These are phyloP conservation scores for Deilephila porcellus DNA, from an alignment of 2,888 invertebrate genomes.

Conservation along the genomic window DNA sequence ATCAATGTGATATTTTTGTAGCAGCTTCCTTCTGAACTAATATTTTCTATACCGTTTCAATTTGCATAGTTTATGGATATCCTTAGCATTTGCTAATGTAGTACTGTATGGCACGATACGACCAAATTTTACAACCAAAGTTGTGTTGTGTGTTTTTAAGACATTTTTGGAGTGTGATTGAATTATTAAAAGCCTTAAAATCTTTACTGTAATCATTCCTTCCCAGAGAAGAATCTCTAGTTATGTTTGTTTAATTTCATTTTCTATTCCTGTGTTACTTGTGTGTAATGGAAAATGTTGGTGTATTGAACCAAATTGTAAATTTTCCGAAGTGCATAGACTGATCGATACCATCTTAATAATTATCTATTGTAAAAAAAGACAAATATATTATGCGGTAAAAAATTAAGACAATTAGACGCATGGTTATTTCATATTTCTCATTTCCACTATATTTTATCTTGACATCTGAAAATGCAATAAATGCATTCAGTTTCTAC, in stretches of 20 bases:
- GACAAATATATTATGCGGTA: too few relatives aligned
- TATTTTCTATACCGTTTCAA: background rate
- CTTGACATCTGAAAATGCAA: too few relatives aligned
- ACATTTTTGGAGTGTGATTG: background rate
- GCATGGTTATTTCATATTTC: too few relatives aligned
- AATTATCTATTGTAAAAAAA: too few relatives aligned
- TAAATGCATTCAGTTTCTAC: too few relatives aligned
- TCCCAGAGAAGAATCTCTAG: background rate
- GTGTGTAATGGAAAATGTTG: background rate
- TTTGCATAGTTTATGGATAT: background rate
- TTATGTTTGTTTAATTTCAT: background rate
- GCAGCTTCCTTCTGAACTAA: slow-evolving; percentile 30
- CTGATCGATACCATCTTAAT: background rate
- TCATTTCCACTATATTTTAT: too few relatives aligned
- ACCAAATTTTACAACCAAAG: background rate
- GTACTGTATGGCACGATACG: background rate
- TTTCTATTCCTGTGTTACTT: background rate
- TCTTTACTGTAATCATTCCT: background rate
- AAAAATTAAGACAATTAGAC: too few relatives aligned
- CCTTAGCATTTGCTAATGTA: background rate
- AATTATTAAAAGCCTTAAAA: background rate
- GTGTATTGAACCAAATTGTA: background rate
- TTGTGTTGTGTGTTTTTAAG: background rate
- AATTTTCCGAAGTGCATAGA: background rate
- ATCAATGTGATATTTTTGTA: slow-evolving; percentile 46